phyloP scores from a whole-genome alignment of 2,113 vertebrate species.

The Gobio gobio region DNA sequence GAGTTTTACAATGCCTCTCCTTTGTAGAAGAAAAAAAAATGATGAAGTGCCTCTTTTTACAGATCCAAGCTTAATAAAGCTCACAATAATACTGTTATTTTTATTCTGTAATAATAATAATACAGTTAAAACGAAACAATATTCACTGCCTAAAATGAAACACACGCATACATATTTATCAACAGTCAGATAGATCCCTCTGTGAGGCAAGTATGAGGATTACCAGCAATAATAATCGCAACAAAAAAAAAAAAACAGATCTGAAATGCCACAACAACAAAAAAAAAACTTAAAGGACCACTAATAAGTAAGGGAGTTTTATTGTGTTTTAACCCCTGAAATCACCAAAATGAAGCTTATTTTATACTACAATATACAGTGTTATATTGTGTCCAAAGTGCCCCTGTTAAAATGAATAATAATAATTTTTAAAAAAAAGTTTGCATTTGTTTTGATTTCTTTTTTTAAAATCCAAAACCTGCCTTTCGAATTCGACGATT shows the following conservation, averaged over 20 bases:
- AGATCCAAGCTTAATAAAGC: conserved; percentile 74
- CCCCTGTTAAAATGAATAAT: conserved; percentile 35
- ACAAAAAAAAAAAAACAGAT: not conserved
- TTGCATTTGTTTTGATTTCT: not conserved
- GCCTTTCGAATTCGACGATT: conserved; percentile 4
- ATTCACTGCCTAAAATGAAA: conserved; percentile 56
- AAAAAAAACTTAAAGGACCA: conserved; percentile 38
- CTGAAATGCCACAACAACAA: not conserved
- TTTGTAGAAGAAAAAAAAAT: conserved; percentile 68
- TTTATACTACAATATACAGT: conserved; percentile 47
- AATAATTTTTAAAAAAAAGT: not conserved
- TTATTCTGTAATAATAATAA: conserved; percentile 47
- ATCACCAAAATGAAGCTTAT: conserved; percentile 56
- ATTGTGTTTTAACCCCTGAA: conserved; percentile 55
- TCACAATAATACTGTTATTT: conserved; percentile 43
- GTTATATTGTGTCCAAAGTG: conserved; percentile 52
- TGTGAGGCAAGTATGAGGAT: conserved; percentile 45
- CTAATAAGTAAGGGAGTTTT: conserved; percentile 56
- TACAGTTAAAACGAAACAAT: conserved; percentile 33
- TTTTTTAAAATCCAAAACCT: not conserved
- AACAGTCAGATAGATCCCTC: conserved; percentile 13
- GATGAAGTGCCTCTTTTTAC: conserved; percentile 83
- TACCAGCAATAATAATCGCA: conserved; percentile 58
- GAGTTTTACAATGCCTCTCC: conserved; percentile 59
- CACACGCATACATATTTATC: conserved; percentile 12